These are phyloP conservation scores for Coreoperca whiteheadi DNA, from an alignment of 2,113 vertebrate genomes.

Conservation along the genomic window DNA sequence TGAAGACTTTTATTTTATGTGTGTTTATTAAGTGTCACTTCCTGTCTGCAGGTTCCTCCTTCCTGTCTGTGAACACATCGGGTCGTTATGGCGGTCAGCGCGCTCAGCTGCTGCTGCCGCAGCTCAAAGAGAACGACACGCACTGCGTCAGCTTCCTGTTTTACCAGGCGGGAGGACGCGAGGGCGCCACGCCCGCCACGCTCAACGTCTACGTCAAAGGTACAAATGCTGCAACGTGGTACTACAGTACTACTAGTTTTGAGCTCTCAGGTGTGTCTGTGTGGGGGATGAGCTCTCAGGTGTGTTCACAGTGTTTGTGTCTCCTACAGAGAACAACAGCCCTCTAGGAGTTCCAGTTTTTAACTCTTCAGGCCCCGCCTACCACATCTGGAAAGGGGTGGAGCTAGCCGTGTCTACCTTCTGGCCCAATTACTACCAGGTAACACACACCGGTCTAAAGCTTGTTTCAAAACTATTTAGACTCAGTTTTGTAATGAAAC, in stretches of 20 bases:
- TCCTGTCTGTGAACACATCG: constrained; percentile 94
- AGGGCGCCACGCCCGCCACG: constrained; percentile 85
- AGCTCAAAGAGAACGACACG: constrained; percentile 95
- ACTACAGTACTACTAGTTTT: too few relatives aligned
- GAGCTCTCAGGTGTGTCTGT: not conserved
- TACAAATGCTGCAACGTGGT: constrained; percentile 8
- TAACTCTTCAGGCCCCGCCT: constrained; percentile 89
- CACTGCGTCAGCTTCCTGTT: constrained; percentile 96
- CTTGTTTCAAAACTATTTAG: too few relatives aligned
- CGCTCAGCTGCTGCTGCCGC: constrained; percentile 90
- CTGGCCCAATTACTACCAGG: constrained; percentile 98
- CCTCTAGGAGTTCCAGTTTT: constrained; percentile 91
- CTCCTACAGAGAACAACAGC: constrained; percentile 88
- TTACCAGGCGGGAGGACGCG: constrained; percentile 89
- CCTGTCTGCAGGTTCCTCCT: constrained; percentile 86
- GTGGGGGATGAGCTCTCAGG: not conserved
- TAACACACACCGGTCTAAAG: constrained; percentile 64
- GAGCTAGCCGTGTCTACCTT: constrained; percentile 97
- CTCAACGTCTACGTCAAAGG: constrained; percentile 92
- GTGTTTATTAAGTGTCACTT: constrained; percentile 7
- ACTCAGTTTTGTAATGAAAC: too few relatives aligned
- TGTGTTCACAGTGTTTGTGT: constrained; percentile 11
- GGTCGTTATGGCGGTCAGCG: constrained; percentile 87
- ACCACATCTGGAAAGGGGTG: constrained; percentile 89
- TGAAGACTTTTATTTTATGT: not conserved